These are phyloP conservation scores for Phanerotoma sp. DNA, from an alignment of 2,888 invertebrate genomes.

Conservation along the genomic window DNA sequence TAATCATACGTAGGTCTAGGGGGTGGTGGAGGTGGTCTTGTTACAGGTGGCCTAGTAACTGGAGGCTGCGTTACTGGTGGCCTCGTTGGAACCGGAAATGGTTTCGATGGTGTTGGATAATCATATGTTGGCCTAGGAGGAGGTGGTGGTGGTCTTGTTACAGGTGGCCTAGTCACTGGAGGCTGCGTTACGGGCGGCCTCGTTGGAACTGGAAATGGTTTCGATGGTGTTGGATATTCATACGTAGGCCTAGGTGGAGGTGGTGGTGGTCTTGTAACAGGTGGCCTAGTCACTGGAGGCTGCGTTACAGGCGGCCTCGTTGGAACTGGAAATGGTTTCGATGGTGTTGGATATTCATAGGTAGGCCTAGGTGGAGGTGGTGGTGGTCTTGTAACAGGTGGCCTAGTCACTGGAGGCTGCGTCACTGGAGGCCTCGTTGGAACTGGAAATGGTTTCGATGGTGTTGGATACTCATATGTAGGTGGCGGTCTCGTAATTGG, in stretches of 20 bases:
- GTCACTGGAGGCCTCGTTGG: slow-evolving; percentile 11
- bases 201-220: not conserved
- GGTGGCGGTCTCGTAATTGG: slow-evolving; percentile 16
- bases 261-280: slow-evolving; percentile 22
- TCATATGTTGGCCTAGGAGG: slow-evolving; percentile 12
- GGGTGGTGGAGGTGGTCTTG: slow-evolving; percentile 1
- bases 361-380: slow-evolving; percentile 16
- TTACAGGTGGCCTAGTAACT: slow-evolving; percentile 19
- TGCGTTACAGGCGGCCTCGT: slow-evolving; percentile 18
- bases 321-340: not conserved
- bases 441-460: not conserved
- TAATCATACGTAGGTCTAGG: slow-evolving; percentile 37
- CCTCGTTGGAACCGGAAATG: slow-evolving; percentile 7
- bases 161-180: slow-evolving; percentile 39
- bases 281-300: slow-evolving; percentile 11
- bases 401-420: slow-evolving; percentile 26
- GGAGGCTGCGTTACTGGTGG: slow-evolving; percentile 14
- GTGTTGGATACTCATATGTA: not conserved
- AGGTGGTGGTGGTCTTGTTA: slow-evolving; percentile 50
- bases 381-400: slow-evolving; percentile 54
- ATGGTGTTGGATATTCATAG: slow-evolving; percentile 8
- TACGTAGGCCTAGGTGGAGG: slow-evolving; percentile 1
- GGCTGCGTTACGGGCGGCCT: slow-evolving; percentile 24
- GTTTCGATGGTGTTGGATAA: slow-evolving; percentile 6
- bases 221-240: too few species aligned